Base-by-base conservation (phyloP, 1,140 invertebrate species). In the Gryllus bimaculatus region DNA sequence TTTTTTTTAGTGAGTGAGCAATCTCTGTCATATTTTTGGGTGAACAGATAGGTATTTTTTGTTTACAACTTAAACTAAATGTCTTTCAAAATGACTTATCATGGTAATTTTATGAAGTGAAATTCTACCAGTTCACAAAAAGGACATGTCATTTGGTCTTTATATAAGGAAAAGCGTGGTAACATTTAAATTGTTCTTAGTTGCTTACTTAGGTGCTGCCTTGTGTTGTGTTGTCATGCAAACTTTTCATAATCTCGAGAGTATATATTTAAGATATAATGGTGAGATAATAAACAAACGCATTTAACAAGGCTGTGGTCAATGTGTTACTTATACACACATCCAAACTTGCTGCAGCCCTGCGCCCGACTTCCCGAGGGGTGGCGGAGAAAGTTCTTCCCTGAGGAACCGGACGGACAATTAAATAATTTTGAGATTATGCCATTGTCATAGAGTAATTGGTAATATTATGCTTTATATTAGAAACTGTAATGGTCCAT, bases 1-100 rank as follows among this genome's bases (percentile, higher is more conserved):
- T 77, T 77, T 77, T 77, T 77, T 77, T 48, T 48, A 77, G 47
- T 77, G 76, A 77, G 48, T 48, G 76, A 77, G 76, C 48, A 54
- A 77, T 77, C 74, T 77, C 74, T 75, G 48, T 77, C 76, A 77
- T 77, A 77, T 77, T 77, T 77, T 77, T 77, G 76, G 47, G 76
- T 77, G 76, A 54, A 77, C 18, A 77, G 48, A 48, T 15, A 21
- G 26, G n/a, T 75, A 75, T 75, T 75, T 75, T 39, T 54, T 48
- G 8, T 49, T 77, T 77, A 48, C 48, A 39, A 75, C 20, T 77
- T 39, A 48, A 54, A 77, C 54, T 66, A 66, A 77, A 12, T 77
- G 76, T 77, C 76, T 77, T 77, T 77, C 76, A 77, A 48, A 77
- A 77, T 54, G 76, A 77, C 47, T n/a, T 54, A 77, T 47, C 75